These are phyloP conservation scores for Bambusicola thoracicus DNA, from an alignment of 2,113 vertebrate genomes.

Conservation along the genomic window DNA sequence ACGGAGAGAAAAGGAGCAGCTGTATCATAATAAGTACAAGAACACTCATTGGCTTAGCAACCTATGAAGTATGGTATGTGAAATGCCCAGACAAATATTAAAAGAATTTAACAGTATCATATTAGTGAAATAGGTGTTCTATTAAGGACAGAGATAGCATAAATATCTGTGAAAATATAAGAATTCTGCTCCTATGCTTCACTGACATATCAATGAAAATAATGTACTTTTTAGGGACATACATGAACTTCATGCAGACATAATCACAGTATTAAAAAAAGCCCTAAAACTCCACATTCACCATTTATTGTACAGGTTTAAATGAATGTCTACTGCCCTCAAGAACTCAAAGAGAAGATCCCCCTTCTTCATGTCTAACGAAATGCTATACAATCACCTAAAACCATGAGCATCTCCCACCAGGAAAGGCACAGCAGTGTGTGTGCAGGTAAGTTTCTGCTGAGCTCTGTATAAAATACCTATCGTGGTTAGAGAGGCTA, in stretches of 20 bases:
- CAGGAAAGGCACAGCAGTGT: fast-evolving
- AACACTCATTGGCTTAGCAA: not conserved
- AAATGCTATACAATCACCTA: not conserved
- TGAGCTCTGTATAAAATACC: not conserved
- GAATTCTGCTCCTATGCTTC: not conserved
- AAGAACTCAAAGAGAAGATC: not conserved
- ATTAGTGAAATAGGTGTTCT: slow-evolving; percentile 2
- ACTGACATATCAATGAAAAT: not conserved
- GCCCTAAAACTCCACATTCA: not conserved
- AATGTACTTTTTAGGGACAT: not conserved
- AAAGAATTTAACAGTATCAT: not conserved
- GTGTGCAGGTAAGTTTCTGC: not conserved
- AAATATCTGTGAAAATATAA: not conserved
- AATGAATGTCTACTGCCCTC: not conserved
- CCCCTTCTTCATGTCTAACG: not conserved
- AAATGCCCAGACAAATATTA: not conserved
- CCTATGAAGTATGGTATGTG: not conserved
- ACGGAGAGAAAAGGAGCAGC: not conserved
- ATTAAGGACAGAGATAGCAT: not conserved
- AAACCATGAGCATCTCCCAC: not conserved
- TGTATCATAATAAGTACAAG: not conserved
- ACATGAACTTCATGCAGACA: not conserved
- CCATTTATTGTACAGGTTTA: not conserved
- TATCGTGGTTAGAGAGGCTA: not conserved
- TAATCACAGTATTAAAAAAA: not conserved